Evolutionary conservation across 1,140 invertebrate genomes (phyloP).

Genomic region (Zaprionus ghesquierei): DNA sequence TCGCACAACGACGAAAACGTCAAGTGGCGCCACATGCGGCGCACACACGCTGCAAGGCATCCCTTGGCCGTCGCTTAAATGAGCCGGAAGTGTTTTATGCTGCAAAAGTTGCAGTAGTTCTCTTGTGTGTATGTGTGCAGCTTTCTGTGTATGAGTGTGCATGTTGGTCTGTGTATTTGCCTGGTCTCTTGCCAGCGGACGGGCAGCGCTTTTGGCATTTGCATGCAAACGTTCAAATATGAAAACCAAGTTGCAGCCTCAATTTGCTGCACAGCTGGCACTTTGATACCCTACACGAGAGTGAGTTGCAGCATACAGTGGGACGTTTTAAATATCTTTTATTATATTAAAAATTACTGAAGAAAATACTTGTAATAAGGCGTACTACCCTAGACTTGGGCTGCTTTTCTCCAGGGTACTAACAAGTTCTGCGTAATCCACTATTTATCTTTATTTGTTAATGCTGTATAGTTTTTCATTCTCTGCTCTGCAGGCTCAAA

Average conservation of each 20-base stretch:
- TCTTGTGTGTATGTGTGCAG: neutral
- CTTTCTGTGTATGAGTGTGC: neutral
- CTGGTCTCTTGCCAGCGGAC: conserved; percentile 24
- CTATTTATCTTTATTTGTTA: conserved; percentile 5
- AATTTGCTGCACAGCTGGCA: conserved; percentile 17
- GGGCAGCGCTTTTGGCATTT: conserved; percentile 51
- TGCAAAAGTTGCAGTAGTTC: conserved; percentile 47
- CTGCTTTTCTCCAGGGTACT: neutral
- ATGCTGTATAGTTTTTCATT: conserved; percentile 17
- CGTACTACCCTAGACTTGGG: neutral
- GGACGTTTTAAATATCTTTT: too few species aligned
- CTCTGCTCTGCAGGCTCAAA: neutral
- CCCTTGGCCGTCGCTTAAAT: conserved; percentile 52
- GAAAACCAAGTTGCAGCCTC: conserved; percentile 32
- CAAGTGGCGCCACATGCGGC: conserved; percentile 32
- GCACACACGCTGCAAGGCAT: conserved; percentile 3
- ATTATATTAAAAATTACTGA: too few species aligned
- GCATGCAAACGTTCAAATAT: conserved; percentile 58
- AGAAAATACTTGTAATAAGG: neutral
- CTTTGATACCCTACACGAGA: conserved; percentile 20
- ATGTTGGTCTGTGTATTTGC: conserved; percentile 3
- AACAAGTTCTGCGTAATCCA: neutral
- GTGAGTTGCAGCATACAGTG: too few species aligned
- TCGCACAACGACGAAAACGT: conserved; percentile 25
- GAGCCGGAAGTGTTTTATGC: conserved; percentile 73